A percentile compares a stretch with the other conserved stretches of the same genome.
phyloP scores from a whole-genome alignment of 2,888 invertebrate genomes.

The Catocala nupta region DNA sequence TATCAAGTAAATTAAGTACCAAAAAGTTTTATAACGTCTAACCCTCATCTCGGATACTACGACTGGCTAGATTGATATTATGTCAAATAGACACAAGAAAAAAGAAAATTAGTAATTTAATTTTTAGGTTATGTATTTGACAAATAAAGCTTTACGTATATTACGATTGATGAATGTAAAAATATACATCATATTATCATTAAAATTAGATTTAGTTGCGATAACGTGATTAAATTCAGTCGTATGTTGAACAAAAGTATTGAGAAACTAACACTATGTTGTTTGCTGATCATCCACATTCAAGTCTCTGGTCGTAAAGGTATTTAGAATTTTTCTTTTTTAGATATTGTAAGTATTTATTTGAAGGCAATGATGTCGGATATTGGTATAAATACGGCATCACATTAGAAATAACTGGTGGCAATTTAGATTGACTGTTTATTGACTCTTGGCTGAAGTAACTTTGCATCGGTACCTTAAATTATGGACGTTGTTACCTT shows the following conservation, averaged over 20 bases:
- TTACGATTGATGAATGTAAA: conserved; percentile 27
- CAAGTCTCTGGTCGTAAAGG: conserved; percentile 50
- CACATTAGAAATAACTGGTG: too few relatives aligned
- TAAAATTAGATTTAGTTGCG: conserved; percentile 38
- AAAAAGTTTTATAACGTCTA: too few relatives aligned
- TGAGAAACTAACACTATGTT: conserved; percentile 44
- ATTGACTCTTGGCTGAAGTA: too few relatives aligned
- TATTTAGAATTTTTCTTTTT: conserved; percentile 26
- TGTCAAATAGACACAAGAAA: not conserved
- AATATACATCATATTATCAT: conserved; percentile 33
- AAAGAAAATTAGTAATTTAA: not conserved
- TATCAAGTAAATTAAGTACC: too few relatives aligned
- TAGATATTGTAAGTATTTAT: too few relatives aligned
- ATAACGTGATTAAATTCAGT: conserved; percentile 42
- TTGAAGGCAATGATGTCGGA: too few relatives aligned
- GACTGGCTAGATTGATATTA: conserved; percentile 7
- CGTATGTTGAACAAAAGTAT: conserved; percentile 50
- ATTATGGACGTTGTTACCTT: too few relatives aligned
- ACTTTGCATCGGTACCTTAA: too few relatives aligned
- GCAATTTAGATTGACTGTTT: too few relatives aligned
- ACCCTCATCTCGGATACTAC: too few relatives aligned
- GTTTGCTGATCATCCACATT: conserved; percentile 47
- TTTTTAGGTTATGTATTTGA: conserved; percentile 37
- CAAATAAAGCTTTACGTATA: conserved; percentile 29
- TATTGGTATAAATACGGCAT: too few relatives aligned